These are phyloP conservation scores for Drosophila gunungcola DNA, from an alignment of 1,140 invertebrate genomes.

Conservation along the genomic window DNA sequence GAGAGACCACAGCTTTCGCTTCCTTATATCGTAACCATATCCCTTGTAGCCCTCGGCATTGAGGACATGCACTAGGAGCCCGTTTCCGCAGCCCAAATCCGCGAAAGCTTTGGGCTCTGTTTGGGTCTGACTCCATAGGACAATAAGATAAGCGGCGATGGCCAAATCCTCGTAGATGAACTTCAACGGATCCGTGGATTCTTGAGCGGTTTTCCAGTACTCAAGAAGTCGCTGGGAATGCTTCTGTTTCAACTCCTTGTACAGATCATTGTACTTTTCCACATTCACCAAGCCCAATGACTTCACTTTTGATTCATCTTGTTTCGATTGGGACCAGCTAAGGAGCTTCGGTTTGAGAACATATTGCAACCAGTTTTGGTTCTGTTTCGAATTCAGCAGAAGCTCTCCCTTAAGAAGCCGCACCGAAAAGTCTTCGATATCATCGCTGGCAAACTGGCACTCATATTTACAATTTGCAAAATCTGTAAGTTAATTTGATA, in stretches of 20 bases:
- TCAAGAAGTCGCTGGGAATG: slow-evolving; percentile 90
- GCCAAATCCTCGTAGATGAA: slow-evolving; percentile 98
- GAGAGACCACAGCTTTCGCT: slow-evolving; percentile 95
- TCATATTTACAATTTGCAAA: slow-evolving; percentile 44
- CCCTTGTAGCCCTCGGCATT: slow-evolving; percentile 94
- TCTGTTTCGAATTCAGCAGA: slow-evolving; percentile 7
- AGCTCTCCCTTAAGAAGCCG: slow-evolving; percentile 25
- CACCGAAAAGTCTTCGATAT: slow-evolving; percentile 54
- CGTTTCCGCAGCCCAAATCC: slow-evolving; percentile 98
- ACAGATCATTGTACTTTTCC: slow-evolving; percentile 90
- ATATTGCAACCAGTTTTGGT: slow-evolving; percentile 46
- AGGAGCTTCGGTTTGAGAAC: slow-evolving; percentile 50
- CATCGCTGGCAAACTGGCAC: slow-evolving; percentile 48
- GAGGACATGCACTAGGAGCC: slow-evolving; percentile 95
- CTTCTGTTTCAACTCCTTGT: slow-evolving; percentile 91
- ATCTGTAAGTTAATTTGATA: slow-evolving; percentile 20
- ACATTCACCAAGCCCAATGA: slow-evolving; percentile 89
- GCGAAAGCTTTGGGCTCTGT: slow-evolving; percentile 89
- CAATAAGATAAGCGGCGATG: slow-evolving; percentile 95
- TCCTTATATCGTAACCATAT: slow-evolving; percentile 94
- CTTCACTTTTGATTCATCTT: slow-evolving; percentile 25
- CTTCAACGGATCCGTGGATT: slow-evolving; percentile 96
- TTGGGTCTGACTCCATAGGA: slow-evolving; percentile 88
- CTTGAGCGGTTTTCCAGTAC: slow-evolving; percentile 89
- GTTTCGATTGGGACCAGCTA: slow-evolving; percentile 54